Evolutionary conservation across 2,888 invertebrate genomes (phyloP).

Genomic region (Lymantria dispar): DNA sequence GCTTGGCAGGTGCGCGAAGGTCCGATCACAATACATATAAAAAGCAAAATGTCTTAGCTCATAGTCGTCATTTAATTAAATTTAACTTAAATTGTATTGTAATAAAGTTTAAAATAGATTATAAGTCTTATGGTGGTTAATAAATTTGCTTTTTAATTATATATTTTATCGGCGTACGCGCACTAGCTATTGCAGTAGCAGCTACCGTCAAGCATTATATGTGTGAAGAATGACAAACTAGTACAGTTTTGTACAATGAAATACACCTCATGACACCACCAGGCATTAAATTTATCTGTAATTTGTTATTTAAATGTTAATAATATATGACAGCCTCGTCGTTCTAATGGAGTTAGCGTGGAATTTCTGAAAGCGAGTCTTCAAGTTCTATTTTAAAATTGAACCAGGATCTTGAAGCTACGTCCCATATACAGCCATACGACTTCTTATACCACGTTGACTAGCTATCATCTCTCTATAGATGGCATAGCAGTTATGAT

Average conservation of each 20-base stretch:
- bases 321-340: not conserved
- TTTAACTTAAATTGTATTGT: constrained; percentile 1
- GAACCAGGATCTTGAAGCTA: too few relatives aligned
- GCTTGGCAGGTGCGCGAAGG: constrained; percentile 55
- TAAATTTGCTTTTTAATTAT: constrained; percentile 29
- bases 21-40: constrained; percentile 31
- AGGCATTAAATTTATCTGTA: constrained; percentile 3
- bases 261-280: constrained; percentile 20
- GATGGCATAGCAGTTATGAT: too few relatives aligned
- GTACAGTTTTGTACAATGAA: constrained; percentile 31
- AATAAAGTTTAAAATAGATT: constrained; percentile 8
- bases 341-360: too few relatives aligned
- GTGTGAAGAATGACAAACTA: constrained; percentile 58
- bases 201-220: constrained; percentile 47
- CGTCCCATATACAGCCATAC: too few relatives aligned
- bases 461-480: too few relatives aligned
- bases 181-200: constrained; percentile 50
- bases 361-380: too few relatives aligned
- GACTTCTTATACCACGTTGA: too few relatives aligned
- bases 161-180: constrained; percentile 47
- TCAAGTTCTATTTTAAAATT: too few relatives aligned
- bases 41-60: constrained; percentile 24
- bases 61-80: constrained; percentile 7
- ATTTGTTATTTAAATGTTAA: not conserved
- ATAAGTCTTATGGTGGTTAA: constrained; percentile 4